Evolutionary conservation across 2,888 invertebrate genomes (phyloP), one percentile per base, ranked within the genome.

Genomic region (Glomeris marginata): DNA sequence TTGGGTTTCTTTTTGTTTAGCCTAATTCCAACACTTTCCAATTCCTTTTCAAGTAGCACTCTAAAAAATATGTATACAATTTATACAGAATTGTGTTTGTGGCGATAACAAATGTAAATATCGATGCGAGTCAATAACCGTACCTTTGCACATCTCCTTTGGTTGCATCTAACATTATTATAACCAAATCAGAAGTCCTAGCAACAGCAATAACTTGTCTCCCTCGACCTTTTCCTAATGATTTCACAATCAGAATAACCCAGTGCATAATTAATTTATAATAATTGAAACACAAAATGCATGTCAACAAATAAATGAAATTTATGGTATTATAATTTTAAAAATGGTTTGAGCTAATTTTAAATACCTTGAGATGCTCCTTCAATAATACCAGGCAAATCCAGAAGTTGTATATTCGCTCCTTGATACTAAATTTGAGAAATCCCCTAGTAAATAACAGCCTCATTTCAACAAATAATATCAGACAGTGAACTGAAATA

Each of bases 161-260:
- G 0, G 94, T 92, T 0, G 98, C 97, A 66, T 99, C 98, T 66
- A 98, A 69, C 97, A 98, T 98, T 87, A 99, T 98, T 22, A 99
- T 73, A 36, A 98, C 91, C 59, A 98, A 72, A 70, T 98, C 98
- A 0, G 97, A 91, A 2, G 98, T 98, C 61, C 98, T 76, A 0
- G 97, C 98, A 8, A 99, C 98, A 13, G 98, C 95, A 66, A 99
- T 98, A 10, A 98, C 92, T 75, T 92, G 88, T 60, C 87, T 72
- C 56, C 90, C 90, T 69, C 90, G 74, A 62, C 90, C 90, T 71
- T 87, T 87, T 56, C 86, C 86, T 70, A 54, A 55, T n/a, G n/a
- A n/a, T n/a, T n/a, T n/a, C n/a, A n/a, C n/a, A n/a, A n/a, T n/a
- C n/a, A n/a, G n/a, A n/a, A n/a, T n/a, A n/a, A n/a, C n/a, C n/a